Conservation (phyloP, 2,113 vertebrate species). For the Pandion haliaetus region DNA sequence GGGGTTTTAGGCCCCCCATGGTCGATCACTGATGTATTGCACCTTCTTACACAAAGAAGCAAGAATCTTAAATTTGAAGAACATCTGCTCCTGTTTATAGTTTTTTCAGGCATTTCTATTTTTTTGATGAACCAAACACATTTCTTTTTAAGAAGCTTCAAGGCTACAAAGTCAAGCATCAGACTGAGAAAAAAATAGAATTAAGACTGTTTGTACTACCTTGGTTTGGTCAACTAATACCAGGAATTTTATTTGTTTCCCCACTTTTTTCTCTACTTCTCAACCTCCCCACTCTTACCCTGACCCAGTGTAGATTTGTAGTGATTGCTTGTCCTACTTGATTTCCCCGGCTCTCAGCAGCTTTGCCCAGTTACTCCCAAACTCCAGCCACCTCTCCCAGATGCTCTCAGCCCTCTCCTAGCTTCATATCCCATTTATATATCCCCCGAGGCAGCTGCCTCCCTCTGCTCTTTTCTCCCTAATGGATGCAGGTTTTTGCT, state of each 20-base stretch:
- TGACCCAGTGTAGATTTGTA: not conserved
- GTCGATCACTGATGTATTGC: not conserved
- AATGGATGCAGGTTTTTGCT: not conserved
- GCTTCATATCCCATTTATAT: accelerated
- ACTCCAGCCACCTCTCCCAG: not conserved
- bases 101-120: not conserved
- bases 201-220: not conserved
- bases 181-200: not conserved
- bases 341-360: not conserved
- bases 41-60: not conserved
- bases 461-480: not conserved
- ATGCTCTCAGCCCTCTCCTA: not conserved
- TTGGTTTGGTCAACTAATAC: not conserved
- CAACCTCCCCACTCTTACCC: not conserved
- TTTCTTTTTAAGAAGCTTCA: not conserved
- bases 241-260: not conserved
- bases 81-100: not conserved
- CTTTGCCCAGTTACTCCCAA: not conserved
- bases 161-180: not conserved
- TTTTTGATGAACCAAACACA: not conserved
- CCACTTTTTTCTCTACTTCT: not conserved
- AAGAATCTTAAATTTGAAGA: not conserved
- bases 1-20: not conserved
- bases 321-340: accelerated
- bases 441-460: not conserved